Evolutionary conservation across 2,888 invertebrate species (phyloP).

Genomic region (Drosophila phalerata): DNA sequence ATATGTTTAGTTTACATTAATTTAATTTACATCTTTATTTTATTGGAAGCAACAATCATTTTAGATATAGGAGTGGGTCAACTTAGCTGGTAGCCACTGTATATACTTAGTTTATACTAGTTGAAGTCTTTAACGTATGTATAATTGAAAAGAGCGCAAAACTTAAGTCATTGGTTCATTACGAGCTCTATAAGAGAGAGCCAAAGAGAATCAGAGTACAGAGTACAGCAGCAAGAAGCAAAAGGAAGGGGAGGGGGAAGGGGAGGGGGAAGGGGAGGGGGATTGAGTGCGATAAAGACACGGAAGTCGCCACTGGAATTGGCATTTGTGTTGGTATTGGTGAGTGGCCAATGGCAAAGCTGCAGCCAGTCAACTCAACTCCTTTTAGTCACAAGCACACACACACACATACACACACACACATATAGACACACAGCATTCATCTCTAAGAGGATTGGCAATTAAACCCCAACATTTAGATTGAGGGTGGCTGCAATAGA

Average conservation of each 20-base stretch:
- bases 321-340: not conserved
- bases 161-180: slow-evolving; percentile 3
- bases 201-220: slow-evolving; percentile 7
- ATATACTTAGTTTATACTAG: not conserved
- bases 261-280: not conserved
- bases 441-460: slow-evolving; percentile 23
- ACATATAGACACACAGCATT: slow-evolving; percentile 18
- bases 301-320: not conserved
- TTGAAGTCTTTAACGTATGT: not conserved
- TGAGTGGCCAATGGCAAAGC: slow-evolving; percentile 40
- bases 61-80: too few species aligned
- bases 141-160: not conserved
- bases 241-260: too few species aligned
- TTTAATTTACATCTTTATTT: too few species aligned
- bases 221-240: not conserved
- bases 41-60: too few species aligned
- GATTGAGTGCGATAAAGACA: slow-evolving; percentile 3
- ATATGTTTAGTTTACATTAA: too few species aligned
- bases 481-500: slow-evolving; percentile 44
- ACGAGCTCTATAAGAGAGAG: not conserved
- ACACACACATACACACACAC: not conserved
- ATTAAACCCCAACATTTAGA: slow-evolving; percentile 54
- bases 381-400: slow-evolving; percentile 18
- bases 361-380: slow-evolving; percentile 31
- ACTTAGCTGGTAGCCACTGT: too few species aligned